Percentiles rank a stretch among this genome's conserved stretches.
Evolutionary conservation across 2,113 vertebrate species (phyloP).

Genomic region (Vimba vimba): DNA sequence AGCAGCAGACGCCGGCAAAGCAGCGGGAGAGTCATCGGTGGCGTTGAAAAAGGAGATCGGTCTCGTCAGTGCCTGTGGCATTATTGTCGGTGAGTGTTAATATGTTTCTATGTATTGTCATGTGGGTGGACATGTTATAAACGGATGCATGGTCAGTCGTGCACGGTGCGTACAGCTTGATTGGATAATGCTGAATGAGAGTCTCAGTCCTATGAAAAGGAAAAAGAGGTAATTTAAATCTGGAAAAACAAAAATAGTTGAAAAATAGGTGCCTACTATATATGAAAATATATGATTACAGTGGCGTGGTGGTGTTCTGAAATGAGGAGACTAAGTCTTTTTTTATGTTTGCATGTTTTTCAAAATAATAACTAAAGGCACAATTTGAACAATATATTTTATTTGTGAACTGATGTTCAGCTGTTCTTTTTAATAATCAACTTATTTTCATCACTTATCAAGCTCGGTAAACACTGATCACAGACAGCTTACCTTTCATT

Average conservation of each 20-base stretch:
- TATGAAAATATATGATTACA: background rate
- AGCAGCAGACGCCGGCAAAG: slow-evolving; percentile 46
- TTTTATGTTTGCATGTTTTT: too few relatives aligned
- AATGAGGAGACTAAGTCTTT: too few relatives aligned
- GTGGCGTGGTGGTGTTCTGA: background rate
- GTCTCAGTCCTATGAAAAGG: background rate
- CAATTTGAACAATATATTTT: too few relatives aligned
- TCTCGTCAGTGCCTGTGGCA: slow-evolving; percentile 89
- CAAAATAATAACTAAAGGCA: too few relatives aligned
- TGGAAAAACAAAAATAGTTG: too few relatives aligned
- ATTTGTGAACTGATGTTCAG: too few relatives aligned
- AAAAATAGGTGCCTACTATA: too few relatives aligned
- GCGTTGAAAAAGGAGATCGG: slow-evolving; percentile 92
- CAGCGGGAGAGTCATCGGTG: slow-evolving; percentile 74
- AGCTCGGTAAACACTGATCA: too few relatives aligned
- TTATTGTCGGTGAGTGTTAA: slow-evolving; percentile 86
- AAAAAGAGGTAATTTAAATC: background rate
- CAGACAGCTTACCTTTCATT: too few relatives aligned
- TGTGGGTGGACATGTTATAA: background rate
- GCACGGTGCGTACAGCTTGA: background rate
- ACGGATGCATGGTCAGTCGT: background rate
- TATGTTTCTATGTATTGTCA: background rate
- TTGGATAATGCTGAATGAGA: background rate
- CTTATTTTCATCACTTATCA: too few relatives aligned
- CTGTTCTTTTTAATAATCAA: too few relatives aligned